Conservation (phyloP, 2,797 vertebrate species). For the Cossypha niveicapilla region DNA sequence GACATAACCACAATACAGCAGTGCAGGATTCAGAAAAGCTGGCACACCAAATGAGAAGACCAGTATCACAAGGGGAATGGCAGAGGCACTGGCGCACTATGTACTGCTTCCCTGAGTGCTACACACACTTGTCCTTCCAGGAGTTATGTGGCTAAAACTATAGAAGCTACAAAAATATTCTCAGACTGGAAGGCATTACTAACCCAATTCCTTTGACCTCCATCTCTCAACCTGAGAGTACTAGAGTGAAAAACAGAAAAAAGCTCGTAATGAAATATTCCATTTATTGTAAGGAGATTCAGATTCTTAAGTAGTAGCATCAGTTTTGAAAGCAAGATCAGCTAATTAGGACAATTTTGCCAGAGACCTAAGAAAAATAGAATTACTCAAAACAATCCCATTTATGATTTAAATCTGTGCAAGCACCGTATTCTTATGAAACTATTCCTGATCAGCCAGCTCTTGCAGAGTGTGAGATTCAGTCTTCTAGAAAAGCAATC, state of each 20-base stretch:
- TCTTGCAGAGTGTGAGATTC: background rate
- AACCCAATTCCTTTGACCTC: background rate
- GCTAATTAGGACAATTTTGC: background rate
- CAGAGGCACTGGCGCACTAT: background rate
- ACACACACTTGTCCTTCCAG: too few relatives aligned
- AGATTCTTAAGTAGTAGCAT: background rate
- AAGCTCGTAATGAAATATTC: background rate
- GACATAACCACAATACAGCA: background rate
- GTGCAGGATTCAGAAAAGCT: background rate
- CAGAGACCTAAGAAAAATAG: background rate
- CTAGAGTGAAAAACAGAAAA: background rate
- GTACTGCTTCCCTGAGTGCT: background rate
- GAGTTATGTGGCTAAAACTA: too few relatives aligned
- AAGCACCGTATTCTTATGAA: background rate
- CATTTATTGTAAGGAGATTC: background rate
- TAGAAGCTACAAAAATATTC: background rate
- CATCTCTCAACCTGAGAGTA: background rate
- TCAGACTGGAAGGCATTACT: background rate
- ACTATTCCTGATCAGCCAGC: background rate
- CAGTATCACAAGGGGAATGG: background rate
- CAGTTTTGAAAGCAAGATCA: background rate
- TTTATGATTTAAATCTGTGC: background rate
- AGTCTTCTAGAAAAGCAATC: background rate
- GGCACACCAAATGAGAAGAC: background rate
- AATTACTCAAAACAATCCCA: background rate